Evolutionary conservation across 2,797 vertebrate genomes (phyloP).

Genomic region (Rhinogobio ventralis): DNA sequence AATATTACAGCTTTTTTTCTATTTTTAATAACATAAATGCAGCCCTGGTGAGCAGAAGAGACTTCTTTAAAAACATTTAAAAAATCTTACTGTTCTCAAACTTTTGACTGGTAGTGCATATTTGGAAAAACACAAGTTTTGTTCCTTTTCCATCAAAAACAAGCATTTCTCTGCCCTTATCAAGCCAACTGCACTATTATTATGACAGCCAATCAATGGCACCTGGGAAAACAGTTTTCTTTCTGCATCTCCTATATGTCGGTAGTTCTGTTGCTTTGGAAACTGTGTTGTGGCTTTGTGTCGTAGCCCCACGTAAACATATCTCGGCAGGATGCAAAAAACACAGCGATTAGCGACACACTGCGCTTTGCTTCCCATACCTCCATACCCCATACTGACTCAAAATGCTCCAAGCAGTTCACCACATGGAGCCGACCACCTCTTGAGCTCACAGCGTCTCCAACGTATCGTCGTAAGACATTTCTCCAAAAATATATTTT

Average conservation of each 20-base stretch:
- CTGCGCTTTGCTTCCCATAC: slow-evolving; percentile 49
- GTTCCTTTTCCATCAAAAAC: not conserved
- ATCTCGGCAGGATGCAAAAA: slow-evolving; percentile 45
- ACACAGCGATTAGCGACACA: slow-evolving; percentile 56
- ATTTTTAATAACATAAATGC: too few species aligned
- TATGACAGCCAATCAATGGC: slow-evolving; percentile 35
- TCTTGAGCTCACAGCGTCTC: slow-evolving; percentile 37
- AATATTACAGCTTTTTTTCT: too few species aligned
- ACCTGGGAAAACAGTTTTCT: slow-evolving; percentile 26
- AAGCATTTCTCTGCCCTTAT: not conserved
- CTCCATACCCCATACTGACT: slow-evolving; percentile 43
- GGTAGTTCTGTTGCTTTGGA: slow-evolving; percentile 35
- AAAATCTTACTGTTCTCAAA: too few species aligned
- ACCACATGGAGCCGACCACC: slow-evolving; percentile 46
- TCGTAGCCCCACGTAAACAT: not conserved
- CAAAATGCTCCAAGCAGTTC: slow-evolving; percentile 44
- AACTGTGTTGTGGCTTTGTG: slow-evolving; percentile 46
- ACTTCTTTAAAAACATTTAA: too few species aligned
- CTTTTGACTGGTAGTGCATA: too few species aligned
- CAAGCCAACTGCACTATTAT: slow-evolving; percentile 22
- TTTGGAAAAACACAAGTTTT: not conserved
- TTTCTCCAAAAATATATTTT: slow-evolving; percentile 45
- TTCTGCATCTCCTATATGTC: not conserved
- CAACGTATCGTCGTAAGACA: slow-evolving; percentile 14
- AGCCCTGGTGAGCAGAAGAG: too few species aligned